Conservation (phyloP, 2,888 invertebrate species). For the Esperia sulphurella region DNA sequence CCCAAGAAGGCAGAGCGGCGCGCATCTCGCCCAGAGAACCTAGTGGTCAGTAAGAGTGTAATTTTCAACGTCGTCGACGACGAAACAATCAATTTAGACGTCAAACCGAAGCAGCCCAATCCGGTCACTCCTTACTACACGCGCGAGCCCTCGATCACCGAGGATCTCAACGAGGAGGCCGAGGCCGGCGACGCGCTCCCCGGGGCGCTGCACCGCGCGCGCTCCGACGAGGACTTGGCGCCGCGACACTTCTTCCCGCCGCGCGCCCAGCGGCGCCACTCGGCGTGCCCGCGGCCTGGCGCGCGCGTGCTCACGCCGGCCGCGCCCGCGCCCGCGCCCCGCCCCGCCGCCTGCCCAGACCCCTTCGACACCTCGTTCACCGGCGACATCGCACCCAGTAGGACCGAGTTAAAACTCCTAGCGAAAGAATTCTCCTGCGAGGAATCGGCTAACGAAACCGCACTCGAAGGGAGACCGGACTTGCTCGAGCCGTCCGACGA, state of each 20-base stretch:
- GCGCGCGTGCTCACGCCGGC: conserved; percentile 82
- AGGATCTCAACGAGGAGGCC: conserved; percentile 68
- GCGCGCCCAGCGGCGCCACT: background rate
- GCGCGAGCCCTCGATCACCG: conserved; percentile 79
- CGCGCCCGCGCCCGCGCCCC: conserved; percentile 56
- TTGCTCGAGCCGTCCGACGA: conserved; percentile 74
- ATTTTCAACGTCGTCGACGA: conserved; percentile 72
- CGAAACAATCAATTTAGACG: conserved; percentile 69
- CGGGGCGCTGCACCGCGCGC: conserved; percentile 73
- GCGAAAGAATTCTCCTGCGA: conserved; percentile 86
- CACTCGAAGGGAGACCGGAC: conserved; percentile 56
- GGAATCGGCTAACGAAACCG: conserved; percentile 29
- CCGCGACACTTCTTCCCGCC: background rate
- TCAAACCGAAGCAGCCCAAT: conserved; percentile 82
- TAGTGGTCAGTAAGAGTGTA: conserved; percentile 72
- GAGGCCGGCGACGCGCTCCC: conserved; percentile 86
- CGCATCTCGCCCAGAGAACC: conserved; percentile 82
- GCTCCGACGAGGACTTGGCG: conserved; percentile 83
- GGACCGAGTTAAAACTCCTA: conserved; percentile 87
- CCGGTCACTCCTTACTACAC: conserved; percentile 91
- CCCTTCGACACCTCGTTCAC: conserved; percentile 95
- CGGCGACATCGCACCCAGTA: conserved; percentile 85
- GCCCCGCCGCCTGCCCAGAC: conserved; percentile 70
- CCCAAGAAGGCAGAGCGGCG: conserved; percentile 67
- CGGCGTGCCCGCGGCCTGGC: conserved; percentile 66